These are phyloP conservation scores for Crenichthys baileyi DNA, from an alignment of 2,797 vertebrate species.

Conservation along the genomic window DNA sequence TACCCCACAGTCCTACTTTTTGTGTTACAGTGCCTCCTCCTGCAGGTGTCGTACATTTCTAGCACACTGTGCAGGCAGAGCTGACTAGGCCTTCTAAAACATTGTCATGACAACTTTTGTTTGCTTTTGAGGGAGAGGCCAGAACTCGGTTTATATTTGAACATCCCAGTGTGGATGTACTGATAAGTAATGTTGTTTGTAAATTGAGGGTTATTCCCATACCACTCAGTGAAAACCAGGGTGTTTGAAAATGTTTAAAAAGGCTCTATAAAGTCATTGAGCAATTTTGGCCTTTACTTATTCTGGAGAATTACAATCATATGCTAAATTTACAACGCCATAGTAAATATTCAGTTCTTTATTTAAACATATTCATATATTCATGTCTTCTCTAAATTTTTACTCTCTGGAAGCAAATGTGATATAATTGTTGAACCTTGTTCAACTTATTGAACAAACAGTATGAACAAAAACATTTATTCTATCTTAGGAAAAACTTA, in stretches of 20 bases:
- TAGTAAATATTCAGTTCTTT: background rate
- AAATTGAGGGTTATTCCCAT: slow-evolving; percentile 26
- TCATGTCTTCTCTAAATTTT: background rate
- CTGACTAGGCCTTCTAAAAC: slow-evolving; percentile 20
- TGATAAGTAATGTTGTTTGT: background rate
- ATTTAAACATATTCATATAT: background rate
- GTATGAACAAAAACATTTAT: background rate
- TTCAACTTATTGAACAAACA: background rate
- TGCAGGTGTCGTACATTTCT: slow-evolving; percentile 54
- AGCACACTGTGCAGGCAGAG: slow-evolving; percentile 11
- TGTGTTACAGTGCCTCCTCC: slow-evolving; percentile 41
- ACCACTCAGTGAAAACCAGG: slow-evolving; percentile 35
- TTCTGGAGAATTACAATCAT: slow-evolving; percentile 24
- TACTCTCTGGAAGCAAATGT: background rate
- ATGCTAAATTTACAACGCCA: no score
- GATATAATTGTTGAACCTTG: background rate
- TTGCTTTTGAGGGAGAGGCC: slow-evolving; percentile 36
- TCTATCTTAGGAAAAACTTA: background rate
- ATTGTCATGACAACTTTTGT: slow-evolving; percentile 73
- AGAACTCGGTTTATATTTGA: slow-evolving; percentile 1
- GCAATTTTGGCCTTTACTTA: slow-evolving; percentile 61
- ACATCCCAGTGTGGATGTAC: background rate
- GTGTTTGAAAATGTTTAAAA: slow-evolving; percentile 44
- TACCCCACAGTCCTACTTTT: slow-evolving; percentile 18
- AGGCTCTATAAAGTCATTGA: slow-evolving; percentile 45